Evolutionary conservation across 2,888 invertebrate genomes (phyloP), one percentile per base, ranked within the genome.

Genomic region (Tridacna gigas): DNA sequence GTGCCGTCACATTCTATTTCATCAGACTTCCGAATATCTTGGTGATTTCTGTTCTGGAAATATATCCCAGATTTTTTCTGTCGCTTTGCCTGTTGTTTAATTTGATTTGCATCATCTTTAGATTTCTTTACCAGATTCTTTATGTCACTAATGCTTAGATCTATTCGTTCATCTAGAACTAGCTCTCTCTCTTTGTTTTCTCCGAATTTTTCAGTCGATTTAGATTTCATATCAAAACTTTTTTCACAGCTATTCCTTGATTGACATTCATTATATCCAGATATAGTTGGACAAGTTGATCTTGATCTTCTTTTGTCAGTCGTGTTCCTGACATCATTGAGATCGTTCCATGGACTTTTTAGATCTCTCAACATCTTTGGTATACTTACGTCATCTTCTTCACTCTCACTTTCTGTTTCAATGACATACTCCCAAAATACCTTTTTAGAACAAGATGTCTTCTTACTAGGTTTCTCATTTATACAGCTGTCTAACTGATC

Each of bases 271-370:
- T 7, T 37, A 37, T 37, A 2, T 37, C 37, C 37, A 37, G 2
- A 37, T 37, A 37, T 37, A 37, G 7, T 7, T 4, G 37, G 37
- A 7, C 37, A 37, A 37, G 37, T 37, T 7, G 7, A 37, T 22
- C 63, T 63, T 9, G 71, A 71, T 47, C 51, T 48, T 22, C 48
- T 22, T 37, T 26, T 51, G 11, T 26, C 48, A 22, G 48, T 51
- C 5, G 22, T 15, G 28, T 22, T 45, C n/a, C 45, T 69, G 18
- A 37, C 45, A n/a, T 48, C 71, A 20, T 1, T 25, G 26, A 79
- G 13, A 67, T 80, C 66, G 71, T 80, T 86, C 76, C 78, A 83
- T 22, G 83, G 18, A 56, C 65, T 60, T 22, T 79, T 47, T 4
- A 86, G 37, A 51, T 15, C 56, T 45, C 79, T 66, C 12, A 86